Conservation (phyloP, 2,113 vertebrate genomes). For the Melanocharis versteri region DNA sequence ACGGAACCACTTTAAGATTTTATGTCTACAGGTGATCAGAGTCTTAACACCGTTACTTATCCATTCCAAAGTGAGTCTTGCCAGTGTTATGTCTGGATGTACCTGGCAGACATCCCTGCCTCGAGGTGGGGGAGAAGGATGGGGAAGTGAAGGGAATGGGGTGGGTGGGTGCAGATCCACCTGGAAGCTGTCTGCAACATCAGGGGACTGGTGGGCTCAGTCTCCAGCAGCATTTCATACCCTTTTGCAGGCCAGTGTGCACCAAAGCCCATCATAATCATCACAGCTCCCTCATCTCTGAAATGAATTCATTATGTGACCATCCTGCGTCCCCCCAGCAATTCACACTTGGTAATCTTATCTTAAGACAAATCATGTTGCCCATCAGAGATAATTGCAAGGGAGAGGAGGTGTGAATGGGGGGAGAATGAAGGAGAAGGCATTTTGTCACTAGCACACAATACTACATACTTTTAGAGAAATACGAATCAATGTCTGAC, state of each 20-base stretch:
- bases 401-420: not conserved
- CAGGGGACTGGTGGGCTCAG: accelerated
- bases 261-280: not conserved
- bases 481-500: not conserved
- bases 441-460: not conserved
- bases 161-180: too few relatives aligned
- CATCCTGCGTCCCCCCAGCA: not conserved
- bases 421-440: not conserved
- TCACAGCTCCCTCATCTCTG: not conserved
- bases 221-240: not conserved
- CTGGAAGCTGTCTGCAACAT: not conserved
- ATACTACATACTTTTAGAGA: not conserved
- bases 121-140: not conserved
- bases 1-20: not conserved
- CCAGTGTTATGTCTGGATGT: not conserved
- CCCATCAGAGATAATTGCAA: not conserved
- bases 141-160: not conserved
- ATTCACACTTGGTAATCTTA: not conserved
- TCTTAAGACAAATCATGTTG: not conserved
- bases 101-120: not conserved
- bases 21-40: not conserved
- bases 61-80: not conserved
- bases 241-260: not conserved
- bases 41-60: too few relatives aligned
- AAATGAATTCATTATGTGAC: not conserved